These are phyloP conservation scores for Carterocephalus palaemon DNA, from an alignment of 2,888 invertebrate genomes.

Conservation along the genomic window DNA sequence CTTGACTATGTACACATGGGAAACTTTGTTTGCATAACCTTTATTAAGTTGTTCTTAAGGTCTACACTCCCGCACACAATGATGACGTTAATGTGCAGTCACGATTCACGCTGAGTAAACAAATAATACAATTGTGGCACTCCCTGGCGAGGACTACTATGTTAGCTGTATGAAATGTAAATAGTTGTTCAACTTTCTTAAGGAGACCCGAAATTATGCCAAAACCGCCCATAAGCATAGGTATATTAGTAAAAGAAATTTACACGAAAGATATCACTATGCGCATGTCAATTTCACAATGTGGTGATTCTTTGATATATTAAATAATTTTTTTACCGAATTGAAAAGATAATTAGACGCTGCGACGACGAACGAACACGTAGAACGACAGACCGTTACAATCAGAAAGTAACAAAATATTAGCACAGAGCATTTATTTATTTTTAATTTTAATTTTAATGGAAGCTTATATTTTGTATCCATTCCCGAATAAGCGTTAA, in stretches of 20 bases:
- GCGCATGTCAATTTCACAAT: constrained; percentile 1
- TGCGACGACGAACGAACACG: too few species aligned
- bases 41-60: constrained; percentile 5
- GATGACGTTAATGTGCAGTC: constrained; percentile 17
- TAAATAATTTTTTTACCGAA: too few species aligned
- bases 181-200: constrained; percentile 21
- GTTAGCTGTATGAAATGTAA: constrained; percentile 24
- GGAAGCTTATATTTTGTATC: too few species aligned
- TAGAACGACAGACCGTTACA: too few species aligned
- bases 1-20: not conserved
- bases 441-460: too few species aligned
- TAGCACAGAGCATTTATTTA: too few species aligned
- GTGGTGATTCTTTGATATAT: too few species aligned
- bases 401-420: too few species aligned
- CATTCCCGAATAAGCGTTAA: too few species aligned
- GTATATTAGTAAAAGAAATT: constrained; percentile 12
- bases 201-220: constrained; percentile 11
- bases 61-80: constrained; percentile 2
- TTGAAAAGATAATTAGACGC: too few species aligned
- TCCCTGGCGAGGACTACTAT: constrained; percentile 27
- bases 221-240: not conserved
- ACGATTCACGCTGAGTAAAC: constrained; percentile 21
- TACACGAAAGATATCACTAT: not conserved
- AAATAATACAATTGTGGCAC: constrained; percentile 20
- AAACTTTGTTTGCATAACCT: not conserved